Conservation (phyloP, 2,888 invertebrate species). For the Drosophila rellima region DNA sequence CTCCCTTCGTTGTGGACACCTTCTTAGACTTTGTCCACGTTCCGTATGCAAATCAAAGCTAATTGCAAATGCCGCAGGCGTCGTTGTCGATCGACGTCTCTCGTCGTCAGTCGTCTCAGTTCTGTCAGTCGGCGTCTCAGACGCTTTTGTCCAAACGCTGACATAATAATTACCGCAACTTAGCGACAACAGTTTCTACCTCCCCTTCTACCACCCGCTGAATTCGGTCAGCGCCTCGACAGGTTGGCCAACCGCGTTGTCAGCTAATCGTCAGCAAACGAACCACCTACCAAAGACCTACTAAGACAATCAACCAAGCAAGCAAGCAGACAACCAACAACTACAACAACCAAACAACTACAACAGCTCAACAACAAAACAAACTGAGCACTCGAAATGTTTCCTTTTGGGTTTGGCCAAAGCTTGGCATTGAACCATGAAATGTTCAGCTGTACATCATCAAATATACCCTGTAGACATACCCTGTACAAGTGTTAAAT, state of each 20-base stretch:
- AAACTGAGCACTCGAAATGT: slow-evolving; percentile 25
- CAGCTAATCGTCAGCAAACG: slow-evolving; percentile 50
- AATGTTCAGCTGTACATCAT: slow-evolving; percentile 47
- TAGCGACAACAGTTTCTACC: slow-evolving; percentile 40
- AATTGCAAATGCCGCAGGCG: slow-evolving; percentile 78
- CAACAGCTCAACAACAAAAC: slow-evolving; percentile 20
- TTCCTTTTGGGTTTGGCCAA: slow-evolving; percentile 55
- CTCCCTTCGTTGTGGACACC: background rate
- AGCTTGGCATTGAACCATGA: slow-evolving; percentile 77
- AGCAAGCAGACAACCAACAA: slow-evolving; percentile 5
- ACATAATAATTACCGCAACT: slow-evolving; percentile 75
- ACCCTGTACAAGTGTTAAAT: background rate
- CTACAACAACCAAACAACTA: slow-evolving; percentile 15
- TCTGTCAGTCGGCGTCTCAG: slow-evolving; percentile 39
- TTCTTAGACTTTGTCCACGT: slow-evolving; percentile 5
- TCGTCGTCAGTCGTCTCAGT: slow-evolving; percentile 18
- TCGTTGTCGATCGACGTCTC: slow-evolving; percentile 31
- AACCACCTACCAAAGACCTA: slow-evolving; percentile 48
- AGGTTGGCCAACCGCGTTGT: slow-evolving; percentile 47
- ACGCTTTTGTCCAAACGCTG: slow-evolving; percentile 55
- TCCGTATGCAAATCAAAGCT: slow-evolving; percentile 61
- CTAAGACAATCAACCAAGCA: slow-evolving; percentile 27
- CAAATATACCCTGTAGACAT: slow-evolving; percentile 1
- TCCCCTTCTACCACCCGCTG: background rate
- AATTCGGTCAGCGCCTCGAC: slow-evolving; percentile 31